These are phyloP conservation scores for Pterophyllum scalare DNA, from an alignment of 2,113 vertebrate genomes.

Conservation along the genomic window DNA sequence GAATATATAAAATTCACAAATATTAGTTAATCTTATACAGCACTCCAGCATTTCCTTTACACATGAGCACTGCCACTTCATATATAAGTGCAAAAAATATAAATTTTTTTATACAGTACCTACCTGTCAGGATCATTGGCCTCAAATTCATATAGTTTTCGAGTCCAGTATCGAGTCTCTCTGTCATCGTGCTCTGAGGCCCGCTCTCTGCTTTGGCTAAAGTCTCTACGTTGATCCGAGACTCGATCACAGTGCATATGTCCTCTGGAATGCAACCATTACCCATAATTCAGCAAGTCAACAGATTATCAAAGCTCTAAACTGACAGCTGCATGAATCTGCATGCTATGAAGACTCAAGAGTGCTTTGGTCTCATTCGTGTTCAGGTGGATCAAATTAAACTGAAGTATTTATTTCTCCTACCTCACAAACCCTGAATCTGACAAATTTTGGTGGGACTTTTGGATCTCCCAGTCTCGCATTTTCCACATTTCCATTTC, in stretches of 20 bases:
- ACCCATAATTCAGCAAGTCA: slow-evolving; percentile 1
- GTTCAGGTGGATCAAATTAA: slow-evolving; percentile 24
- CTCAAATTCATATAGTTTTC: slow-evolving; percentile 93
- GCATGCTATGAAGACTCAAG: not conserved
- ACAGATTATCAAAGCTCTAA: not conserved
- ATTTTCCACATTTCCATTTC: slow-evolving; percentile 99
- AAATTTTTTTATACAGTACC: too few species aligned
- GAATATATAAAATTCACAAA: slow-evolving; percentile 28
- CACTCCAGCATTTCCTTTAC: not conserved
- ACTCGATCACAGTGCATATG: slow-evolving; percentile 93
- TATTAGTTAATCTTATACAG: not conserved
- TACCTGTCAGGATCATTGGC: slow-evolving; percentile 95
- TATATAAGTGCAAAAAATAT: too few species aligned
- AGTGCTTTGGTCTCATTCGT: not conserved
- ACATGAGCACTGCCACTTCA: not conserved
- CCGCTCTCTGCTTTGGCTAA: slow-evolving; percentile 73
- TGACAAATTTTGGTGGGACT: slow-evolving; percentile 76
- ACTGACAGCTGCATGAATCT: not conserved
- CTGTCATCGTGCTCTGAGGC: slow-evolving; percentile 84
- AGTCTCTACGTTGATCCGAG: slow-evolving; percentile 79
- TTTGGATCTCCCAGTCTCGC: slow-evolving; percentile 88
- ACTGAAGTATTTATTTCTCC: slow-evolving; percentile 5
- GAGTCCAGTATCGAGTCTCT: slow-evolving; percentile 90
- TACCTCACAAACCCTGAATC: slow-evolving; percentile 54
- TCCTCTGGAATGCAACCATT: slow-evolving; percentile 74